phyloP scores from a whole-genome alignment of 2,797 vertebrate genomes.

The Masticophis lateralis region DNA sequence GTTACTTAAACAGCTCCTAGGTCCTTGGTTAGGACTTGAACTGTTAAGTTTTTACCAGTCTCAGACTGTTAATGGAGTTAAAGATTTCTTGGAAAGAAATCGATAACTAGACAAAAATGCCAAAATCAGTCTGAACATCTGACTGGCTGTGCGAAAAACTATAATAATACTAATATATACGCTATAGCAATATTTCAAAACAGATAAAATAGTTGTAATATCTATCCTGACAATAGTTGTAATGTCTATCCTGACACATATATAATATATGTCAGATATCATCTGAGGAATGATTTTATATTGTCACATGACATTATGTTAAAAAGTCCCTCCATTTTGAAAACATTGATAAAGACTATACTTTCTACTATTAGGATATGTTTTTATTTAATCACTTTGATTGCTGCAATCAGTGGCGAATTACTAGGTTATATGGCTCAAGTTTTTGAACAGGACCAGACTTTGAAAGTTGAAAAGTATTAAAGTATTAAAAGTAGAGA shows the following conservation, averaged over 20 bases:
- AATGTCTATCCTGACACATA: background rate
- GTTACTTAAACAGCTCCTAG: background rate
- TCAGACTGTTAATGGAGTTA: background rate
- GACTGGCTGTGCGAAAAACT: background rate
- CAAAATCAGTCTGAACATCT: background rate
- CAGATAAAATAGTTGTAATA: background rate
- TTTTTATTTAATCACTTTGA: background rate
- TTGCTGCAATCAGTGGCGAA: background rate
- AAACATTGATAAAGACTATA: background rate
- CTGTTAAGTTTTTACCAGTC: background rate
- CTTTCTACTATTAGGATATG: background rate
- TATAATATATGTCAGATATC: background rate
- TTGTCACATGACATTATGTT: background rate
- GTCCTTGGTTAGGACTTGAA: background rate
- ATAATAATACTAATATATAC: background rate
- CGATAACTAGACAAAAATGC: background rate
- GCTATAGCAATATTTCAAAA: background rate
- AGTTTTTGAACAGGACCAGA: background rate
- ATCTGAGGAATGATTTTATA: background rate
- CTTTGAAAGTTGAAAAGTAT: background rate
- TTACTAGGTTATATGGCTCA: background rate
- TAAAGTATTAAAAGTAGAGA: too few relatives aligned
- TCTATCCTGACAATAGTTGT: background rate
- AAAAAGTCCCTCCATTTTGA: background rate
- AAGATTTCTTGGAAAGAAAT: background rate